Base-by-base conservation (phyloP, 30 jellyfish, hydroid and myxozoan genomes). In the Clytia hemisphaerica region DNA sequence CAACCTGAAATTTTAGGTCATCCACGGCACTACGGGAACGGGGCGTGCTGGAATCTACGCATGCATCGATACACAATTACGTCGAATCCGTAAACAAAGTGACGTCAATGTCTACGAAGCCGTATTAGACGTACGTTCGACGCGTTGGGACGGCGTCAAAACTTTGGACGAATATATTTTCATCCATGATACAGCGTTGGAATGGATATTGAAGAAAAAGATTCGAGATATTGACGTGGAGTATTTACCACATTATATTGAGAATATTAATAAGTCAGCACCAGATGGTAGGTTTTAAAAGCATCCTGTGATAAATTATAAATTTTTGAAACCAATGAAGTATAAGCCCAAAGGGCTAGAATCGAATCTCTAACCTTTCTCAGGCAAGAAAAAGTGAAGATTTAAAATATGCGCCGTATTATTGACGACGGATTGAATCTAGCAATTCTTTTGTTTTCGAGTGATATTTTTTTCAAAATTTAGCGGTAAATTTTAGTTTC, bases 141-240 rank as follows among this genome's bases (percentile, higher is more conserved):
- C 57, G 29, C 42, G 95, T 69, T 75, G 35, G 28, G 83, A 72
- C 34, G 72, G 67, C 35, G 55, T 77, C 29, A 60, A 76, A 18
- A 54, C 72, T 15, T 18, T 85, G 55, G 93, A 85, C 36, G 90
- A 77, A 67, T 85, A 76, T 58, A 78, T 85, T 14, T 85, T 76
- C 60, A 77, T 85, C 34, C 95, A 85, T 55, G 95, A 85, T 6
- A 55, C 87, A 60, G 65, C 78, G 16, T 46, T 85, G 35, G 95
- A 77, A 45, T 69, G 46, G 25, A 69, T 69, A 21, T 44, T 69
- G 28, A 69, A 47, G 49, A 47, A 53, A 49, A 44, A 69, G 46
- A 33, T 69, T 21, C 71, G 22, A 16, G 75, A 69, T 37, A 69
- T 69, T n/a, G 76, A 75, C 6, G 59, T 69, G 6, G 76, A 45